phyloP scores from a whole-genome alignment of 2,797 vertebrate genomes.

The Bradypodion ventrale region DNA sequence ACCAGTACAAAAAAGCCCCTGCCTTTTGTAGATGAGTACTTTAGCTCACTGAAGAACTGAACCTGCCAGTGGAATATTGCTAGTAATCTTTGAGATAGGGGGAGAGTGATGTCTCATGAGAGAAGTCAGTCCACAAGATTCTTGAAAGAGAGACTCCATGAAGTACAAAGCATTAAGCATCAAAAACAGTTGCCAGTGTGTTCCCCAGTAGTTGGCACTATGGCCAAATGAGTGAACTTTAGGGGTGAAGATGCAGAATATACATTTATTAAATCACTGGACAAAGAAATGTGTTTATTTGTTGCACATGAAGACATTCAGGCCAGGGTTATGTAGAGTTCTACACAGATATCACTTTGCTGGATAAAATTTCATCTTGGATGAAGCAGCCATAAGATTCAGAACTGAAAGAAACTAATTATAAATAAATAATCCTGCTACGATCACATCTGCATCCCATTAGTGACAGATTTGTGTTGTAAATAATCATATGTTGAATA shows the following conservation, averaged over 20 bases:
- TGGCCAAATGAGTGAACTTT: no score
- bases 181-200: background rate
- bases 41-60: background rate
- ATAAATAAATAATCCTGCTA: constrained; percentile 57
- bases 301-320: no score
- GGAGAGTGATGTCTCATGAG: background rate
- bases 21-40: background rate
- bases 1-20: background rate
- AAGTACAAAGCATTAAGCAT: background rate
- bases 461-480: background rate
- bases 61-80: background rate
- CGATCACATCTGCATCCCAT: constrained; percentile 28
- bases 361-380: background rate
- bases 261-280: no score
- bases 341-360: background rate
- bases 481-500: constrained; percentile 38
- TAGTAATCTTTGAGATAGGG: background rate
- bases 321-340: no score
- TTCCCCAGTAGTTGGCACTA: no score
- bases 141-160: background rate
- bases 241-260: no score
- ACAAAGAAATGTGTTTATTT: no score
- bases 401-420: constrained; percentile 60
- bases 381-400: constrained; percentile 27
- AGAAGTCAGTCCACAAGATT: background rate